phyloP scores from a whole-genome alignment of 1,140 invertebrate genomes.

The Eumeta japonica region DNA sequence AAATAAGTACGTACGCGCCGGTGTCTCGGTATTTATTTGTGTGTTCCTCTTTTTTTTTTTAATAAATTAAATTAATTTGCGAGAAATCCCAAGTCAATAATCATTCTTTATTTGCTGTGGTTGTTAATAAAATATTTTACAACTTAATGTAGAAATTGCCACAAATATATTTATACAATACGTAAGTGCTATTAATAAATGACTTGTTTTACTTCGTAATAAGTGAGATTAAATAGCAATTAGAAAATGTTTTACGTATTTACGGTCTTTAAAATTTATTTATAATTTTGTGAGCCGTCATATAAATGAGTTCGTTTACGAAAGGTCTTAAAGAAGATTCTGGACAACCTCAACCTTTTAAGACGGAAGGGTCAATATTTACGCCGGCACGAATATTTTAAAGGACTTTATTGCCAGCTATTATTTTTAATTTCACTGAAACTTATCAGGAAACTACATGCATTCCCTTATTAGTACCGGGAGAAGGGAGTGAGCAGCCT shows the following conservation, averaged over 20 bases:
- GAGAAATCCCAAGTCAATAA: neutral
- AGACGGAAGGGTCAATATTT: too few species aligned
- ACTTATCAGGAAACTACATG: neutral
- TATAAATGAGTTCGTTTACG: too few species aligned
- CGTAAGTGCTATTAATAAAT: too few species aligned
- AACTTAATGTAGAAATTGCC: neutral
- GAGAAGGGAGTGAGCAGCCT: constrained; percentile 1
- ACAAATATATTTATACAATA: too few species aligned
- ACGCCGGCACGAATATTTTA: neutral
- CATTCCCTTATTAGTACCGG: neutral
- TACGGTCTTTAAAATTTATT: too few species aligned
- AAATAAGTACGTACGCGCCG: constrained; percentile 17
- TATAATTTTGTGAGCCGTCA: too few species aligned
- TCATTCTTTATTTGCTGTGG: neutral
- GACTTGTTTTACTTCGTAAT: too few species aligned
- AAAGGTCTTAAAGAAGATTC: too few species aligned
- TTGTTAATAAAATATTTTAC: neutral
- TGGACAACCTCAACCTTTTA: too few species aligned
- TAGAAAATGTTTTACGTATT: too few species aligned
- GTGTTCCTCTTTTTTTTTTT: neutral
- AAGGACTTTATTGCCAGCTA: neutral
- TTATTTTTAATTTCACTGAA: neutral
- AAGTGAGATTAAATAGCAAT: too few species aligned
- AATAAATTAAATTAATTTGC: neutral
- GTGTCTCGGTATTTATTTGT: neutral